phyloP scores from a whole-genome alignment of 2,888 invertebrate genomes.

The Lasioglossum pauxillum region DNA sequence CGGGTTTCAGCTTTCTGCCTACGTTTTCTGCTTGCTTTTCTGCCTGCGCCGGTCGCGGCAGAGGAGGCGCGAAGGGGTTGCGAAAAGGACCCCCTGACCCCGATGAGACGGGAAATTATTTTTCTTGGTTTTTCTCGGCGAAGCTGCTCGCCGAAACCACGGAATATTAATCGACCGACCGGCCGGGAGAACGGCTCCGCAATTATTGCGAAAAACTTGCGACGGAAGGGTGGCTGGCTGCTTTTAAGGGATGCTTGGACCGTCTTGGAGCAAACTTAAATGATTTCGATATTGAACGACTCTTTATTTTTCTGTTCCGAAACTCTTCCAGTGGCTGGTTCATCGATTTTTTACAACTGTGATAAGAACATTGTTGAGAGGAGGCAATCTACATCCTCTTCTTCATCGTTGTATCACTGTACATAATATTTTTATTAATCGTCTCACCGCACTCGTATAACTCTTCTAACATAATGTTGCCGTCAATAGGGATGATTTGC shows the following conservation, averaged over 20 bases:
- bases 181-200: background rate
- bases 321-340: background rate
- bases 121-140: slow-evolving; percentile 76
- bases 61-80: slow-evolving; percentile 39
- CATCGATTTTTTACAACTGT: background rate
- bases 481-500: background rate
- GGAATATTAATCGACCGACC: slow-evolving; percentile 67
- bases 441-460: background rate
- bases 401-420: background rate
- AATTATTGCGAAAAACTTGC: slow-evolving; percentile 11
- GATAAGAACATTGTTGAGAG: too few relatives aligned
- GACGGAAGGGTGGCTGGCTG: background rate
- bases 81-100: slow-evolving; percentile 39
- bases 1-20: slow-evolving; percentile 80
- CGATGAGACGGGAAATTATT: slow-evolving; percentile 75
- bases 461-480: background rate
- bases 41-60: slow-evolving; percentile 59
- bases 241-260: background rate
- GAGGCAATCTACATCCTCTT: background rate
- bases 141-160: slow-evolving; percentile 56
- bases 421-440: background rate
- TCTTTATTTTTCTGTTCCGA: background rate
- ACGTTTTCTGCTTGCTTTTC: slow-evolving; percentile 79
- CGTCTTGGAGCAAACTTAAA: background rate
- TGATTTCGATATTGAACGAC: background rate